Percentiles rank a stretch among this genome's conserved stretches.
phyloP scores from a whole-genome alignment of 2,113 vertebrate genomes.

The Cebidichthys violaceus region DNA sequence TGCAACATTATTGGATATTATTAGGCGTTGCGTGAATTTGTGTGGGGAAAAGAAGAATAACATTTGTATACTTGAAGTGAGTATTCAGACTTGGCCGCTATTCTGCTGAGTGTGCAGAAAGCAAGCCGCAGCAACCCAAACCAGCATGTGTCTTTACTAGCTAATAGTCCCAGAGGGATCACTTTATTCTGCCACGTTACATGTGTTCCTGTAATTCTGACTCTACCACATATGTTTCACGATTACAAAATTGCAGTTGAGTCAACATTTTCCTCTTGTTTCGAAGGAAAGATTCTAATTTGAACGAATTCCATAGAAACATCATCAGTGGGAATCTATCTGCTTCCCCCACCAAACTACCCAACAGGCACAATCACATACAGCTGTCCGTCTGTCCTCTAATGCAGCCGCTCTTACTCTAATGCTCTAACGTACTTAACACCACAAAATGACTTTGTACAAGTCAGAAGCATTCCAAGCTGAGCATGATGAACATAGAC shows the following conservation, averaged over 20 bases:
- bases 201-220: not conserved
- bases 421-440: not conserved
- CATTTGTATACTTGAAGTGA: not conserved
- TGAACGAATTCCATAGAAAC: constrained; percentile 15
- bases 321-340: not conserved
- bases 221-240: constrained; percentile 14
- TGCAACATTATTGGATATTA: no score
- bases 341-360: not conserved
- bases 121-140: not conserved
- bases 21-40: not conserved
- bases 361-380: not conserved
- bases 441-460: not conserved
- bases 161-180: constrained; percentile 16
- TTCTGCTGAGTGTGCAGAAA: constrained; percentile 2
- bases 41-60: not conserved
- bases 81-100: no score
- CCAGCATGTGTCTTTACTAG: not conserved
- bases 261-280: constrained; percentile 33
- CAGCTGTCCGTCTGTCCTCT: constrained; percentile 2
- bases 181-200: constrained; percentile 17
- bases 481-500: constrained; percentile 2
- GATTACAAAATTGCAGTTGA: constrained; percentile 21
- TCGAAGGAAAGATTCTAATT: constrained; percentile 9
- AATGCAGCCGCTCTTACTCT: not conserved
- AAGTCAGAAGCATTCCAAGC: constrained; percentile 12